Evolutionary conservation across 2,113 vertebrate genomes (phyloP).

Genomic region (Cebus imitator): DNA sequence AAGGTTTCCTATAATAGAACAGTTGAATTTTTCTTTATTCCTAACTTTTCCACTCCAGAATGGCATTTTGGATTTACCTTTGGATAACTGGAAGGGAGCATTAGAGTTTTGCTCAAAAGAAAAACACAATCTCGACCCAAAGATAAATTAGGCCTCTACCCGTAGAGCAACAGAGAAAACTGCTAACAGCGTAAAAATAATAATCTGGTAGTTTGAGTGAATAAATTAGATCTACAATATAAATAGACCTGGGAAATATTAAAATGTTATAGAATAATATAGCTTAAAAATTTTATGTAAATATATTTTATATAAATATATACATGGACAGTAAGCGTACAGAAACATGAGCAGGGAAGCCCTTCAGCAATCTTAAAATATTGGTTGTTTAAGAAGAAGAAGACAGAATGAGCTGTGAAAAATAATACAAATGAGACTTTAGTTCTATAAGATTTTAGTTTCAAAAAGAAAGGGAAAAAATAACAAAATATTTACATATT

Average conservation of each 20-base stretch:
- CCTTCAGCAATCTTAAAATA: background rate
- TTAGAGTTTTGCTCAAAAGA: background rate
- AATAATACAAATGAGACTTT: no score
- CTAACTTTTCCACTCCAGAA: background rate
- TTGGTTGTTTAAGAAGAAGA: background rate
- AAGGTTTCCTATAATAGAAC: background rate
- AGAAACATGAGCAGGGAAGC: background rate
- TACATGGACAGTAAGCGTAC: background rate
- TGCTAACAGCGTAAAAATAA: background rate
- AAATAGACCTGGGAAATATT: background rate
- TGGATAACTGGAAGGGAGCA: background rate
- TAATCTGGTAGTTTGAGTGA: background rate
- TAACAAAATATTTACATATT: no score
- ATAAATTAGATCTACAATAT: background rate
- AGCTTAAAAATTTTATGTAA: background rate
- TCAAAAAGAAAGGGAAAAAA: no score
- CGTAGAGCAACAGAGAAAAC: background rate
- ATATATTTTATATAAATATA: background rate
- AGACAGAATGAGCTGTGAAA: background rate
- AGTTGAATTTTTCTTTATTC: background rate
- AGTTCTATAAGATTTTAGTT: no score
- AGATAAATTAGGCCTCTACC: background rate
- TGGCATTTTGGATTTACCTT: background rate
- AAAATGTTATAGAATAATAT: background rate
- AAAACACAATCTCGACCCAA: background rate